Conservation (phyloP, 1,140 invertebrate genomes). For the Anastatus disparis region DNA sequence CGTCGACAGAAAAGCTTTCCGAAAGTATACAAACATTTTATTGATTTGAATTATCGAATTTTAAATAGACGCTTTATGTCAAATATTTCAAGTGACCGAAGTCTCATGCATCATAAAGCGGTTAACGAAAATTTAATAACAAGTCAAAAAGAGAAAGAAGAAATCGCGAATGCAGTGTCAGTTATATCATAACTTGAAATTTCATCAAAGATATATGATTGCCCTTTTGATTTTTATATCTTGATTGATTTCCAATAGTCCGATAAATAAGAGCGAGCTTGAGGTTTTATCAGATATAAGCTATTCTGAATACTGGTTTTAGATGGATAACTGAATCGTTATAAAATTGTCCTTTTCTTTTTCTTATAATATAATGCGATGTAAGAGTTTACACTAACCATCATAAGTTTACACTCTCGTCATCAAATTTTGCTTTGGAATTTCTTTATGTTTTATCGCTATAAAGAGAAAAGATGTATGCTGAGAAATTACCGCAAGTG, state of each 20-base stretch:
- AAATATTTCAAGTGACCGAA: too few relatives aligned
- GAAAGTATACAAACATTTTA: too few relatives aligned
- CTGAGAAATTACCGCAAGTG: not conserved
- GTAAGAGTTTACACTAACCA: too few relatives aligned
- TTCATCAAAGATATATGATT: slow-evolving; percentile 4
- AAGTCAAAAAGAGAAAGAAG: not conserved
- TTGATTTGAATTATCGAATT: slow-evolving; percentile 6
- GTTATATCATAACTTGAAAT: not conserved
- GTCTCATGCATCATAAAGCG: not conserved
- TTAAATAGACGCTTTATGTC: not conserved
- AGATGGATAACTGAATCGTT: too few relatives aligned
- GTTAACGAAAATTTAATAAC: not conserved
- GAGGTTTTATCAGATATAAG: too few relatives aligned
- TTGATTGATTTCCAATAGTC: slow-evolving; percentile 9
- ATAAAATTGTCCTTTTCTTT: too few relatives aligned
- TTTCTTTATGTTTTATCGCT: too few relatives aligned
- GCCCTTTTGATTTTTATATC: slow-evolving; percentile 13
- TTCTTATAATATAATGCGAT: too few relatives aligned
- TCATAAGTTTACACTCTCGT: slow-evolving; percentile 2
- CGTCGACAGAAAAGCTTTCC: too few relatives aligned
- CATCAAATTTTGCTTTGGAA: slow-evolving; percentile 15
- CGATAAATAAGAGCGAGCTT: too few relatives aligned
- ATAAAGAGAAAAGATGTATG: not conserved
- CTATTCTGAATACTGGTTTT: too few relatives aligned
- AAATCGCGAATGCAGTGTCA: not conserved